These are phyloP conservation scores for Caenorhabditis drosophilae DNA, from an alignment of 2,888 invertebrate species.

Conservation along the genomic window DNA sequence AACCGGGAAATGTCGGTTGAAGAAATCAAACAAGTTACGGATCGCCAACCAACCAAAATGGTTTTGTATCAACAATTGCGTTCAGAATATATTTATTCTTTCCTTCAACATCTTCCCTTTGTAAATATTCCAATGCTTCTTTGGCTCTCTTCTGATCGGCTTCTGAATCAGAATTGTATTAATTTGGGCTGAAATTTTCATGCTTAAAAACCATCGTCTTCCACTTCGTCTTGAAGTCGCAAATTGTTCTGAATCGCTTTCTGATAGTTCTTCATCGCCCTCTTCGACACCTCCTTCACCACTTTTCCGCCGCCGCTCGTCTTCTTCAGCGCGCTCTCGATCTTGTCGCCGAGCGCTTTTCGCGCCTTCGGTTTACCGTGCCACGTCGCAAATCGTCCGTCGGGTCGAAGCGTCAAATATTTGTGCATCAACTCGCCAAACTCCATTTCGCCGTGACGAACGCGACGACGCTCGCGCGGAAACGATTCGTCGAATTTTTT, in stretches of 20 bases:
- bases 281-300: conserved; percentile 9
- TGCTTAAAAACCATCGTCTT: conserved; percentile 20
- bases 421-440: conserved; percentile 34
- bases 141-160: conserved; percentile 14
- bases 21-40: conserved; percentile 14
- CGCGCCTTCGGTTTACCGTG: conserved; percentile 18
- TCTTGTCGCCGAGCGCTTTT: background rate
- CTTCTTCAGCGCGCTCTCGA: conserved; percentile 14
- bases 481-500: conserved; percentile 33
- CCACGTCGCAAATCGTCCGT: conserved; percentile 37
- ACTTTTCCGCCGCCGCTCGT: conserved; percentile 8
- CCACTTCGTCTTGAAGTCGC: conserved; percentile 16
- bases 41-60: conserved; percentile 35
- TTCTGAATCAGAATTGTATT: conserved; percentile 11
- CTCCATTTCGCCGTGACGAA: conserved; percentile 11
- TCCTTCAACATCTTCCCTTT: conserved; percentile 18
- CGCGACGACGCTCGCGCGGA: background rate
- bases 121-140: conserved; percentile 16
- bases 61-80: conserved; percentile 30
- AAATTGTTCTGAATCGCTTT: conserved; percentile 18
- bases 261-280: conserved; percentile 17
- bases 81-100: conserved; percentile 27
- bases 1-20: background rate
- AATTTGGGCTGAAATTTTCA: too few relatives aligned
- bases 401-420: conserved; percentile 27